Evolutionary conservation across 2,113 vertebrate genomes (phyloP), one percentile per base, ranked within the genome.

Genomic region (Catharus bicknelli): DNA sequence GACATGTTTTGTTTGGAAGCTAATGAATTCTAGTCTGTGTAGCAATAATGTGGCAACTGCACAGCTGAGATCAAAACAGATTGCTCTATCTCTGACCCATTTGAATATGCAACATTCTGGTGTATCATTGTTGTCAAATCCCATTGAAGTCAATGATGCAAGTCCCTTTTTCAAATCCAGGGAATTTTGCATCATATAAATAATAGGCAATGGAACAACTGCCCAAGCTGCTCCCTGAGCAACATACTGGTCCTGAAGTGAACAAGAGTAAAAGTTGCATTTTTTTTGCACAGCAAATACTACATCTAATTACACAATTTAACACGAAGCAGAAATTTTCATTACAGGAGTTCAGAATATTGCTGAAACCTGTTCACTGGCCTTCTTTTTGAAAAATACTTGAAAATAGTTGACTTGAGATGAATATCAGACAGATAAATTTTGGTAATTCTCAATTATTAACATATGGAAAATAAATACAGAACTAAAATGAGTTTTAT

Each of bases 61-160:
- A 87, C 77, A 94, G 53, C 51, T 76, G 76, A 61, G 79, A 95
- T 29, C 30, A 84, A 91, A 88, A 20, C 55, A 76, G 34, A 82
- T 84, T 91, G 26, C 29, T 81, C 53, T 53, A 12, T 72, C 47
- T 83, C 79, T 73, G 32, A 66, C 18, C 32, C 38, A 59, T 88
- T 69, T 90, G 64, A 91, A 92, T 91, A 85, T 67, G 66, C 30
- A 80, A 45, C 72, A 62, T 95, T 73, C 40, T 67, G 45, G 11
- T 76, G 8, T n/a, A 47, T 61, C 30, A 29, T 13, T 76, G 36
- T 45, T 82, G 42, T 66, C 40, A 89, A 59, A 58, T 58, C 42
- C 54, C 36, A 43, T 43, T 76, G 67, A 87, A 79, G 42, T 90
- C 54, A 84, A 63, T 75, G 51, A 72, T 79, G 58, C 27, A 79